Evolutionary conservation across 2,797 vertebrate genomes (phyloP).

Genomic region (Nasua narica): DNA sequence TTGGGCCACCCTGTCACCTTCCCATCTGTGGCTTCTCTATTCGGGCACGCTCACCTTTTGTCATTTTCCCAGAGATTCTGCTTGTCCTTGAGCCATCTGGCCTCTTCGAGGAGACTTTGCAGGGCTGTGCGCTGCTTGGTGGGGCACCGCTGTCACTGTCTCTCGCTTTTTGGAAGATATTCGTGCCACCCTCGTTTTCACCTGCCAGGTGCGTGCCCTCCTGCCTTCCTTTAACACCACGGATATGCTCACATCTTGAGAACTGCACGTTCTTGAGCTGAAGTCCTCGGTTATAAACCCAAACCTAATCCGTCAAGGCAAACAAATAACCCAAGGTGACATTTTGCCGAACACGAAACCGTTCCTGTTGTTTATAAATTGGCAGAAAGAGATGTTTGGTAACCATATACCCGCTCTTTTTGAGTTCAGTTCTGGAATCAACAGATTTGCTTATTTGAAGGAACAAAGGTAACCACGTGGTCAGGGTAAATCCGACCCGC

Average conservation of each 20-base stretch:
- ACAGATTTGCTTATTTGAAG: conserved; percentile 43
- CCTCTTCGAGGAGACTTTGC: not conserved
- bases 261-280: not conserved
- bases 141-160: not conserved
- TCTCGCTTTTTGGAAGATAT: not conserved
- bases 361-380: conserved; percentile 54
- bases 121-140: not conserved
- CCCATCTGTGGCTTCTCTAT: not conserved
- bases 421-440: conserved; percentile 28
- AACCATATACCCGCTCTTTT: conserved; percentile 41
- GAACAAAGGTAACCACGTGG: not conserved
- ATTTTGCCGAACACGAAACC: conserved; percentile 30
- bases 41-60: no score
- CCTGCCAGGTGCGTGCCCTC: not conserved
- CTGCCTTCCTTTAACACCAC: not conserved
- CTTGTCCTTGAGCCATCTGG: not conserved
- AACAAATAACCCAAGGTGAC: not conserved
- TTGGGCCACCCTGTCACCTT: not conserved
- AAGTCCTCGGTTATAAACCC: not conserved
- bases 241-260: not conserved
- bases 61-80: not conserved
- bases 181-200: not conserved
- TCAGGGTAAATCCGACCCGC: not conserved
- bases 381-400: conserved; percentile 12
- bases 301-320: not conserved